Percentiles rank a stretch among this genome's conserved stretches.
Conservation (phyloP, 2,797 vertebrate genomes). For the Rhabdomys pumilio region DNA sequence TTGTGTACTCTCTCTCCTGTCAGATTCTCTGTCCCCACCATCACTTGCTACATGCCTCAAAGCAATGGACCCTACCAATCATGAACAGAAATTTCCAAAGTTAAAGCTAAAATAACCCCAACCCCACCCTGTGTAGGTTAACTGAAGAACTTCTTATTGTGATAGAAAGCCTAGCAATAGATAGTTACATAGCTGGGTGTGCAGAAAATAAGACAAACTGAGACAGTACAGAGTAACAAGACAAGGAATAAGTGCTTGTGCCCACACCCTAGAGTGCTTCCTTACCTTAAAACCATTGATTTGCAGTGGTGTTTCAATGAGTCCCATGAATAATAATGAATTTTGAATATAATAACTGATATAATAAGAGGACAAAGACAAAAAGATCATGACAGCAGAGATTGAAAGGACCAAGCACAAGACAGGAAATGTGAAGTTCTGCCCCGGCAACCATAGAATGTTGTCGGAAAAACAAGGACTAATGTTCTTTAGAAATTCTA, state of each 20-base stretch:
- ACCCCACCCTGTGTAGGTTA: no score
- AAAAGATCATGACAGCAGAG: background rate
- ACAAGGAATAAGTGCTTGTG: background rate
- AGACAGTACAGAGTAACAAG: background rate
- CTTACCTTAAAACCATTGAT: background rate
- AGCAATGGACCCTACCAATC: no score
- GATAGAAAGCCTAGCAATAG: background rate
- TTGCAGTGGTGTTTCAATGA: background rate
- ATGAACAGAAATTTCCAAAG: no score
- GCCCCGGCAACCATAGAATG: accelerated
- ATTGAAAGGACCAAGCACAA: background rate
- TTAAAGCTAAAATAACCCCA: no score
- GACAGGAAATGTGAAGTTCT: background rate
- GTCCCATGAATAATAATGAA: background rate
- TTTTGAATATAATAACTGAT: background rate
- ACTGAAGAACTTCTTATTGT: background rate
- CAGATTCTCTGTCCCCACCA: no score
- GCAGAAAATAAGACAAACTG: background rate
- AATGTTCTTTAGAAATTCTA: background rate
- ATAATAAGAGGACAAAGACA: background rate
- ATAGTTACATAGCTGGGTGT: background rate
- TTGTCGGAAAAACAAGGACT: background rate
- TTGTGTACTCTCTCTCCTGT: no score
- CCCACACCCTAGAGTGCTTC: no score
- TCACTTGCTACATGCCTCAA: no score